Percentiles rank a stretch among this genome's conserved stretches.
These are phyloP conservation scores for Oceanodroma leucorhoa DNA, from an alignment of 2,797 vertebrate genomes.

Conservation along the genomic window DNA sequence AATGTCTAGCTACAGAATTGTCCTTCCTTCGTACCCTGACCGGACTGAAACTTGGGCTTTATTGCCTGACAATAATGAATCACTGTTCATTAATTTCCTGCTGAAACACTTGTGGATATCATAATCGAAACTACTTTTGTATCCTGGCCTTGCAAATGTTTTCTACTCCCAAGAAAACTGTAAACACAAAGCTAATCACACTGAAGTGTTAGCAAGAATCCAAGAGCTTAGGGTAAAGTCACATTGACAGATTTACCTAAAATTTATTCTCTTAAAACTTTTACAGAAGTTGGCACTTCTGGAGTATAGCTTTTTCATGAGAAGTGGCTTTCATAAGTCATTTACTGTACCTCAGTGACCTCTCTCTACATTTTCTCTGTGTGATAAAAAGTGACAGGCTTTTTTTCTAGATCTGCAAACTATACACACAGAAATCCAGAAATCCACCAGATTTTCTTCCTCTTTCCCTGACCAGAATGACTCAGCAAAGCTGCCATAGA, in stretches of 20 bases:
- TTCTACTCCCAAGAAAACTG: background rate
- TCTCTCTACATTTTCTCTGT: background rate
- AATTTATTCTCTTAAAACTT: background rate
- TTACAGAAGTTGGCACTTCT: background rate
- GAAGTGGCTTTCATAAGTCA: background rate
- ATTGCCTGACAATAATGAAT: background rate
- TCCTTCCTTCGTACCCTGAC: background rate
- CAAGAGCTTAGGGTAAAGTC: background rate
- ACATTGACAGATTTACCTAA: background rate
- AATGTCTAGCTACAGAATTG: background rate
- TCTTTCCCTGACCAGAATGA: background rate
- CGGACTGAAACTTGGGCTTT: background rate
- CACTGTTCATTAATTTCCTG: background rate
- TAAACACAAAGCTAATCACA: background rate
- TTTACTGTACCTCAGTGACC: background rate
- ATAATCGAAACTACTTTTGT: background rate
- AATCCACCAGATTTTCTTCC: background rate
- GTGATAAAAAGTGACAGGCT: background rate
- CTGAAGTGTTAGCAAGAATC: background rate
- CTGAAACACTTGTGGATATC: background rate
- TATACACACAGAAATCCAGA: background rate
- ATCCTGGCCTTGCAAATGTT: background rate
- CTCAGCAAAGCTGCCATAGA: background rate
- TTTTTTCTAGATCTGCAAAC: background rate
- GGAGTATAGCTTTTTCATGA: background rate